These are phyloP conservation scores for Reticulitermes speratus DNA, from an alignment of 1,140 invertebrate genomes.

Conservation along the genomic window DNA sequence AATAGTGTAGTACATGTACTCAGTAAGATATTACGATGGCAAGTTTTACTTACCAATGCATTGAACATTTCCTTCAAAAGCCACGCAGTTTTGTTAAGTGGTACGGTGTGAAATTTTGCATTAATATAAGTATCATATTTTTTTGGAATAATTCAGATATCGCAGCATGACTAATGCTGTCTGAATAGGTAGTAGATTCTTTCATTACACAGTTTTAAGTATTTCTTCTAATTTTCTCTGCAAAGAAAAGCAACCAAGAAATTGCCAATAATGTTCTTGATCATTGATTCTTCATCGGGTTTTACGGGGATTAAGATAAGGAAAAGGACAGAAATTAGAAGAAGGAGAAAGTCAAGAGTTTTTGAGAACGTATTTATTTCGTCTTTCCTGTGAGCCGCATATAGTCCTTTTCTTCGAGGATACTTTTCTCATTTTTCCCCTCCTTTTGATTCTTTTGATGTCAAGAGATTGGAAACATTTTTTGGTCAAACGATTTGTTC, in stretches of 20 bases:
- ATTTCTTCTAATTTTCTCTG: not conserved
- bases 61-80: too few relatives aligned
- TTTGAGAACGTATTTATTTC: not conserved
- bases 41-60: too few relatives aligned
- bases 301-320: not conserved
- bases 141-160: too few relatives aligned
- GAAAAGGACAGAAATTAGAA: not conserved
- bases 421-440: not conserved
- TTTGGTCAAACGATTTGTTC: conserved; percentile 18
- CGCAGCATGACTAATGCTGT: not conserved
- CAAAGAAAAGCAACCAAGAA: not conserved
- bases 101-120: too few relatives aligned
- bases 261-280: not conserved
- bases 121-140: too few relatives aligned
- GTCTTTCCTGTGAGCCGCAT: not conserved
- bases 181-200: not conserved
- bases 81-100: too few relatives aligned
- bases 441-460: conserved; percentile 1
- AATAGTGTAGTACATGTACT: too few relatives aligned
- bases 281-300: conserved; percentile 12
- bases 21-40: too few relatives aligned
- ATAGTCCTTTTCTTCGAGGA: not conserved
- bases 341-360: not conserved
- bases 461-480: conserved; percentile 19
- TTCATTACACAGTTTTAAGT: not conserved